Evolutionary conservation across 2,888 invertebrate genomes (phyloP).

Genomic region (Drosophila pseudotalamancana): DNA sequence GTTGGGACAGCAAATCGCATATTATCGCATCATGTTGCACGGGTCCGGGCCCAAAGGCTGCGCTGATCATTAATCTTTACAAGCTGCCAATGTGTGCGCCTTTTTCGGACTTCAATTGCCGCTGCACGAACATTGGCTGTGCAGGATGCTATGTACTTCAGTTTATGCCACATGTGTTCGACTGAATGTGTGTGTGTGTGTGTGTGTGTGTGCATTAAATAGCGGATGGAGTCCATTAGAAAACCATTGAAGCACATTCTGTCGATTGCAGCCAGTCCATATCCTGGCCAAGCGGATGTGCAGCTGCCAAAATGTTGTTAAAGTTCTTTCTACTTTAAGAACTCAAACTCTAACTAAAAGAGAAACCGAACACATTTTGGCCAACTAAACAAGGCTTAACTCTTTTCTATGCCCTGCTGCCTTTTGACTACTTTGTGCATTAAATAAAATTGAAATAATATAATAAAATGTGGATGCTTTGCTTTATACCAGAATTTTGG

Average conservation of each 20-base stretch:
- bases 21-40: conserved; percentile 70
- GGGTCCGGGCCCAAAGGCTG: conserved; percentile 39
- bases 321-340: conserved; percentile 34
- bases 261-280: conserved; percentile 74
- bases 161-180: conserved; percentile 14
- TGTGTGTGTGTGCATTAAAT: conserved; percentile 64
- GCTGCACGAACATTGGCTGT: conserved; percentile 45
- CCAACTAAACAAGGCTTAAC: conserved; percentile 11
- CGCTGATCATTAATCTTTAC: conserved; percentile 77
- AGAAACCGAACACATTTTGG: background rate
- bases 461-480: conserved; percentile 36
- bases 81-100: conserved; percentile 77
- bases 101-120: conserved; percentile 74
- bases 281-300: conserved; percentile 61
- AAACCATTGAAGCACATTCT: conserved; percentile 78
- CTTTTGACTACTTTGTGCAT: conserved; percentile 45
- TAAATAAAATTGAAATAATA: conserved; percentile 46
- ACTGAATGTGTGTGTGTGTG: conserved; percentile 2
- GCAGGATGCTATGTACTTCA: conserved; percentile 32
- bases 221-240: conserved; percentile 79
- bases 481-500: conserved; percentile 17
- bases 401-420: conserved; percentile 28
- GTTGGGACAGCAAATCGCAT: conserved; percentile 70
- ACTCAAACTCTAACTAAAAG: conserved; percentile 1
- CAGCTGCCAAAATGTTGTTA: conserved; percentile 66